A percentile compares a stretch with the other conserved stretches of the same genome.
These are phyloP conservation scores for Hormaphis cornu DNA, from an alignment of 1,140 invertebrate species.

Conservation along the genomic window DNA sequence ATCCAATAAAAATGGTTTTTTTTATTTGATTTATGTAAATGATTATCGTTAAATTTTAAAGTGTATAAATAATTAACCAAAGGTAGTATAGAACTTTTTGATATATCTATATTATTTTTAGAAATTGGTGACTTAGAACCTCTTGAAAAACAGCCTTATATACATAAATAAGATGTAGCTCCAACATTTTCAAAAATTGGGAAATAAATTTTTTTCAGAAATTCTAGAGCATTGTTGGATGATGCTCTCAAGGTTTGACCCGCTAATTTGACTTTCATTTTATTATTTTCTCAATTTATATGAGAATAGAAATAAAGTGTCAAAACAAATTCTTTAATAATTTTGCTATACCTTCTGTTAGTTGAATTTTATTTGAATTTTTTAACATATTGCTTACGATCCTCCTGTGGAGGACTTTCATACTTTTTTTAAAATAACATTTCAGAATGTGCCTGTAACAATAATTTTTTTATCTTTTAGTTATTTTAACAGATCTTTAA, in stretches of 20 bases:
- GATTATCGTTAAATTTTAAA: neutral
- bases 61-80: neutral
- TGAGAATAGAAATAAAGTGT: no score
- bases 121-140: neutral
- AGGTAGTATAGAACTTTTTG: neutral
- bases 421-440: no score
- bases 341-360: no score
- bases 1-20: constrained; percentile 1
- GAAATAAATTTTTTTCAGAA: neutral
- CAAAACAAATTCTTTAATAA: no score
- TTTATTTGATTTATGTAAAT: neutral
- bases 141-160: neutral
- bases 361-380: no score
- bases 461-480: no score
- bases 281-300: neutral
- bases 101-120: neutral
- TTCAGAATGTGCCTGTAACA: no score
- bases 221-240: neutral
- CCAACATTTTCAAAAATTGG: neutral
- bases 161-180: no score
- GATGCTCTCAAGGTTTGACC: neutral
- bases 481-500: no score
- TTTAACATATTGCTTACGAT: no score
- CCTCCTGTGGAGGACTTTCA: no score
- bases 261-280: neutral